Base-by-base conservation (phyloP, 1,140 invertebrate species). In the Drosophila kanapiae region DNA sequence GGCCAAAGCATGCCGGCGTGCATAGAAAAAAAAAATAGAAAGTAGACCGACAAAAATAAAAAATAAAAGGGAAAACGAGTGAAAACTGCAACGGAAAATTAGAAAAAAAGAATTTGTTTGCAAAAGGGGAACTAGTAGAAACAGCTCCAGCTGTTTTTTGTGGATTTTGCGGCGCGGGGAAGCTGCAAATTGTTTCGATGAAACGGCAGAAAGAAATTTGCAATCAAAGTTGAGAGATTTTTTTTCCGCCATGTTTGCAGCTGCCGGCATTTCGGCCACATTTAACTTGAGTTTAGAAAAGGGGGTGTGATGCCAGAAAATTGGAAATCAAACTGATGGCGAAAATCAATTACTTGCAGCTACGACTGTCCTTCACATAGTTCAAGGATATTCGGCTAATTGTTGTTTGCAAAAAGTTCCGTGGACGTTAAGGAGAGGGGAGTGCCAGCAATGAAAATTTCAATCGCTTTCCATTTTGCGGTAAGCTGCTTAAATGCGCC, bases 171-270 rank as follows among this genome's bases (percentile, higher is more conserved):
- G 48, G 23, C 14, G 47, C 51, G 43, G 47, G 51, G 56, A 54
- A 23, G 62, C 48, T 54, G 63, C 71, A 87, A 69, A 75, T 54
- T 65, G 83, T 74, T 82, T 82, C 48, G 75, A 48, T 68, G 61
- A 45, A 67, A 56, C 23, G 53, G 69, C 71, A 64, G 60, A 87
- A 80, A 87, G 70, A 87, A 77, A 71, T 83, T 87, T 67, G 83
- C 83, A 87, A 87, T 87, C 84, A 83, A 87, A 88, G 84, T 78
- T 87, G 61, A 87, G 71, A 63, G 67, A 76, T 80, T 79, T 79
- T 51, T 81, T 84, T 56, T 23, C 31, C 31, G 29, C 7, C 31
- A 42, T 45, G 16, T 56, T 53, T 43, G 42, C 40, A 16, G 51
- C 31, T 69, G 40, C 40, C 27, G 48, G 33, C 47, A 54, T 76